Conservation (phyloP, 2,888 invertebrate genomes). For the Ophioninae sp. region DNA sequence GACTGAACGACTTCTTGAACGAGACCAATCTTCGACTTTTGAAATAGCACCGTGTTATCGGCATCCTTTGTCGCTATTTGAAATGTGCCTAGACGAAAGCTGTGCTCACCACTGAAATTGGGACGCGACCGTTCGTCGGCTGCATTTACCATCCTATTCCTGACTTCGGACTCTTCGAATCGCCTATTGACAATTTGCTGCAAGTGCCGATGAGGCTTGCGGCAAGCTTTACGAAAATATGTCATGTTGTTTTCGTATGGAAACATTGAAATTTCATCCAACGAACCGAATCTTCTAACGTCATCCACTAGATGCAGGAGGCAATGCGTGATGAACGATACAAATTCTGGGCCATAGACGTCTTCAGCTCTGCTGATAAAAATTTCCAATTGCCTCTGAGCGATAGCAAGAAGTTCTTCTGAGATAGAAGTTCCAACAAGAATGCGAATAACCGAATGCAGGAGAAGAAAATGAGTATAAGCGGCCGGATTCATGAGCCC, state of each 20-base stretch:
- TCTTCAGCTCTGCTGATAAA: conserved; percentile 23
- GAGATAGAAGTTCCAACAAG: not conserved
- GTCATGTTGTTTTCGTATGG: conserved; percentile 50
- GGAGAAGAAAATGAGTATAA: conserved; percentile 40
- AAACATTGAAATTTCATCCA: conserved; percentile 39
- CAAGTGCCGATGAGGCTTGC: conserved; percentile 38
- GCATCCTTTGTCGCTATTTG: not conserved
- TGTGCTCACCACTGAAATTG: not conserved
- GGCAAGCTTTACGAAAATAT: conserved; percentile 40
- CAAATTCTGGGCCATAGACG: conserved; percentile 30
- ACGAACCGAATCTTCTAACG: conserved; percentile 34
- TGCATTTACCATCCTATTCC: not conserved
- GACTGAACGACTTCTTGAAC: not conserved
- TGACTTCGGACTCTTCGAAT: not conserved
- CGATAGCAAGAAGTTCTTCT: conserved; percentile 6
- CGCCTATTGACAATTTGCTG: conserved; percentile 40
- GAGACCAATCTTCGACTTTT: not conserved
- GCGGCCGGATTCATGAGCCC: conserved; percentile 37
- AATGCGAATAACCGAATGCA: conserved; percentile 27
- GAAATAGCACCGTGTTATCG: not conserved
- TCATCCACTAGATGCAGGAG: conserved; percentile 43
- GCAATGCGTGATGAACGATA: conserved; percentile 43
- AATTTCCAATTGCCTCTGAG: conserved; percentile 11
- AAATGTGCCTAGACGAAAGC: not conserved
- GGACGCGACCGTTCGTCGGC: not conserved